Percentiles rank a stretch among this genome's conserved stretches.
Evolutionary conservation across 2,113 vertebrate species (phyloP).

Genomic region (Miniopterus natalensis): DNA sequence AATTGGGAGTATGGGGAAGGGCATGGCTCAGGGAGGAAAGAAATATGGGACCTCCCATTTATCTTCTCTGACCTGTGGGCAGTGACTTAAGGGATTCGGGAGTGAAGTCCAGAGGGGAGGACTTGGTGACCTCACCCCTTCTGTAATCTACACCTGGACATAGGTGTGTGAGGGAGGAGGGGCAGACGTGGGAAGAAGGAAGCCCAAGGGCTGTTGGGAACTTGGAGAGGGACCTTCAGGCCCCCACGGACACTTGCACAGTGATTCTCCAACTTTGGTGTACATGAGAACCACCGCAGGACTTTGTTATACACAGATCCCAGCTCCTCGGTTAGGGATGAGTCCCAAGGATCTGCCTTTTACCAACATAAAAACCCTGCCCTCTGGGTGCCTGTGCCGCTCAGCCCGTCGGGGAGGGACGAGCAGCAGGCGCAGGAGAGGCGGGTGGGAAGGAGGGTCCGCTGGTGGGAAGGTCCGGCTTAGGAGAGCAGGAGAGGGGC

Average conservation of each 20-base stretch:
- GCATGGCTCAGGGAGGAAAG: neutral
- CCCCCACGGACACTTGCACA: neutral
- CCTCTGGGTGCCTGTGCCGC: neutral
- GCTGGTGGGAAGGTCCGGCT: neutral
- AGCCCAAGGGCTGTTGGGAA: neutral
- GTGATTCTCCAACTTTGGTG: conserved; percentile 1
- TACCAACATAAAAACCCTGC: neutral
- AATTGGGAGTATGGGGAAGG: neutral
- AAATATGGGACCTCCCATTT: neutral
- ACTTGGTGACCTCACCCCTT: neutral
- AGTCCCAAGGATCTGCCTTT: conserved; percentile 7
- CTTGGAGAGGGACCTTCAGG: neutral
- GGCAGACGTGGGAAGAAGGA: neutral
- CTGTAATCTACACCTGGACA: neutral
- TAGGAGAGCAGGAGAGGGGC: neutral
- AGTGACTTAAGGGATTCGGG: neutral
- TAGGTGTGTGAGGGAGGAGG: neutral
- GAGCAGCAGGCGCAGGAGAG: neutral
- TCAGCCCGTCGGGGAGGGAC: neutral
- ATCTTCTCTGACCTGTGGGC: neutral
- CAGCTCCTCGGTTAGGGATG: neutral
- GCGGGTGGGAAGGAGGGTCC: neutral
- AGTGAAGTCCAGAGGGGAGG: neutral
- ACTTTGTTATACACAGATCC: conserved; percentile 33
- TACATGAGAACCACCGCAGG: neutral